Conservation (phyloP, 1,140 invertebrate species). For the Pomacea maculata region DNA sequence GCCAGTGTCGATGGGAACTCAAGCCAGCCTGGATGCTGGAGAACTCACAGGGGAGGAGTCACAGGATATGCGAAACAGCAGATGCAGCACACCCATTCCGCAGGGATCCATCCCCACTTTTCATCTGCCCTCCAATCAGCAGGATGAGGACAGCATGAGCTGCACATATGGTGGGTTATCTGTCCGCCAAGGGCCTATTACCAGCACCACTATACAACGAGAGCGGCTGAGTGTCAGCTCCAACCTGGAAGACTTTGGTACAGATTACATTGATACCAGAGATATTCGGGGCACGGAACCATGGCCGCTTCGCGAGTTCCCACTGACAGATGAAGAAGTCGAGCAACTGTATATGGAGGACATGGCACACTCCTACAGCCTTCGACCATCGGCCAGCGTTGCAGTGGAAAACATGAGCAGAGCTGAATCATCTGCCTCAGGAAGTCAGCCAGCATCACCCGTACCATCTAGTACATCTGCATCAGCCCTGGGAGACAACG, state of each 20-base stretch:
- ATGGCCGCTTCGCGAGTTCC: constrained; percentile 80
- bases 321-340: constrained; percentile 73
- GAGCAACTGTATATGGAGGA: constrained; percentile 48
- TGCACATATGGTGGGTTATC: background rate
- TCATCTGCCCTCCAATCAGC: background rate
- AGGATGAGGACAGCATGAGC: constrained; percentile 3
- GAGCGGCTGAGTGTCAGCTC: constrained; percentile 19
- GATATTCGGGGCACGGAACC: constrained; percentile 69
- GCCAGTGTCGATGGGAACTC: constrained; percentile 19
- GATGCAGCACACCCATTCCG: constrained; percentile 1
- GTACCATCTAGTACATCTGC: constrained; percentile 67
- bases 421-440: constrained; percentile 22
- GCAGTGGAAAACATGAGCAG: constrained; percentile 23
- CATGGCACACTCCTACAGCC: constrained; percentile 20
- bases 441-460: constrained; percentile 42
- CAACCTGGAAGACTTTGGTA: constrained; percentile 12
- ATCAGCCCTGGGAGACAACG: constrained; percentile 67
- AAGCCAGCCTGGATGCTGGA: constrained; percentile 21
- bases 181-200: background rate
- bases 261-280: background rate
- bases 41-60: background rate
- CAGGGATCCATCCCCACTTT: background rate
- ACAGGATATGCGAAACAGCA: background rate
- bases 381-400: constrained; percentile 23
- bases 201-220: constrained; percentile 17